Conservation (phyloP, 2,113 vertebrate genomes). For the Muntiacus reevesi region DNA sequence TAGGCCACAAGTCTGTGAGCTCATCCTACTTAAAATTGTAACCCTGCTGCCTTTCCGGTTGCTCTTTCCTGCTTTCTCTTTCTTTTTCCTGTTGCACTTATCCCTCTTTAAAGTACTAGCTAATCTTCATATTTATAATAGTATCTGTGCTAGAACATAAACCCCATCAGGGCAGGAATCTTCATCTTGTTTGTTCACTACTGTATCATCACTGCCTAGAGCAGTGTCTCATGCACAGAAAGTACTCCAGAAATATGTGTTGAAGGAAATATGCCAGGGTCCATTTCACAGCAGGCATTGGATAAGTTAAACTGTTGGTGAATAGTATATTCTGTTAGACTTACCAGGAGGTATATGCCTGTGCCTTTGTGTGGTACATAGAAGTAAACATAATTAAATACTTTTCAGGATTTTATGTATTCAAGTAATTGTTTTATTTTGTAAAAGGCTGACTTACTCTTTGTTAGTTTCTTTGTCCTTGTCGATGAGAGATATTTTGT, state of each 20-base stretch:
- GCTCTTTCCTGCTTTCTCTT: neutral
- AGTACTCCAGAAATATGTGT: neutral
- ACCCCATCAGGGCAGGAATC: neutral
- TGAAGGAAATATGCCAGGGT: neutral
- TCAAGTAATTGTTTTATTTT: neutral
- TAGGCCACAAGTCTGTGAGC: neutral
- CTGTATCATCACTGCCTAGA: neutral
- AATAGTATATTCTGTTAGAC: neutral
- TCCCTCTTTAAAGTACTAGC: neutral
- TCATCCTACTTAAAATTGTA: neutral
- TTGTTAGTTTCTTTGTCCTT: slow-evolving; percentile 2
- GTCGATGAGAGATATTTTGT: neutral
- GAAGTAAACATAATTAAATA: neutral
- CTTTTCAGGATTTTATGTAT: neutral
- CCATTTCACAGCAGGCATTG: neutral
- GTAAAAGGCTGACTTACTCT: neutral
- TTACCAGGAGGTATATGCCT: neutral
- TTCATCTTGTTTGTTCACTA: neutral
- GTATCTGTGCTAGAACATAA: neutral
- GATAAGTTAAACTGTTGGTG: neutral
- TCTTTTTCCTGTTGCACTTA: neutral
- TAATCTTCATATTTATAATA: neutral
- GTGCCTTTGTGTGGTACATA: neutral
- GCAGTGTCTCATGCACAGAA: neutral
- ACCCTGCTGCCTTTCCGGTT: neutral